Conservation (phyloP, 2,797 vertebrate genomes). For the Mallotus villosus region DNA sequence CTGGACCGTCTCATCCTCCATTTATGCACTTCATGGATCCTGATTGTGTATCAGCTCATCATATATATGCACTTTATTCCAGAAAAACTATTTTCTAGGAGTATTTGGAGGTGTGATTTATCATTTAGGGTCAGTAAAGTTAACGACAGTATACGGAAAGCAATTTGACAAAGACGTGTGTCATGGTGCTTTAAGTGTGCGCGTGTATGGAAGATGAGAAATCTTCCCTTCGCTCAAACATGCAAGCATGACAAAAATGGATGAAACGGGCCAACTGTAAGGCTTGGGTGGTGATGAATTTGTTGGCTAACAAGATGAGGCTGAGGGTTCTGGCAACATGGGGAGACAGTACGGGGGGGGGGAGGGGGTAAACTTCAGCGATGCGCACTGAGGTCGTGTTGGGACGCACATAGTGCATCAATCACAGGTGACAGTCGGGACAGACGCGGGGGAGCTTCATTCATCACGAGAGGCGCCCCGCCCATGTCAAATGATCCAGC, state of each 20-base stretch:
- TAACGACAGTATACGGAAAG: too few species aligned
- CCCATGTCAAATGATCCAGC: slow-evolving; percentile 39
- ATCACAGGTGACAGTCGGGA: slow-evolving; percentile 72
- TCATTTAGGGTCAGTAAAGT: too few species aligned
- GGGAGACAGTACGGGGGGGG: slow-evolving; percentile 10
- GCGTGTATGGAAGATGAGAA: too few species aligned
- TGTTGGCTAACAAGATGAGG: slow-evolving; percentile 57
- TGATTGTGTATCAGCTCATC: too few species aligned
- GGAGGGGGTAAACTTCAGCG: slow-evolving; percentile 41
- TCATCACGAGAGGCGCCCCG: slow-evolving; percentile 47
- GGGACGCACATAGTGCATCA: slow-evolving; percentile 67
- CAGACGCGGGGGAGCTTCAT: slow-evolving; percentile 54
- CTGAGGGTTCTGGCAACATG: slow-evolving; percentile 46
- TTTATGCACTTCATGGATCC: too few species aligned
- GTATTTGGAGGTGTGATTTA: too few species aligned
- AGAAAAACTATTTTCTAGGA: too few species aligned
- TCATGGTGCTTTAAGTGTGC: too few species aligned
- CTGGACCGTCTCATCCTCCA: too few species aligned
- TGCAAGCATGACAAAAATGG: slow-evolving; percentile 8
- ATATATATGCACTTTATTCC: too few species aligned
- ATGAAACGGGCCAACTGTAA: slow-evolving; percentile 52
- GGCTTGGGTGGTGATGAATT: slow-evolving; percentile 68
- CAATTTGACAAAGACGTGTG: too few species aligned
- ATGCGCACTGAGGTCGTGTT: slow-evolving; percentile 33
- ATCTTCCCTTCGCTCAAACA: not conserved